Evolutionary conservation across 2,113 vertebrate species (phyloP), one percentile per base, ranked within the genome.

Genomic region (Siphamia tubifer): DNA sequence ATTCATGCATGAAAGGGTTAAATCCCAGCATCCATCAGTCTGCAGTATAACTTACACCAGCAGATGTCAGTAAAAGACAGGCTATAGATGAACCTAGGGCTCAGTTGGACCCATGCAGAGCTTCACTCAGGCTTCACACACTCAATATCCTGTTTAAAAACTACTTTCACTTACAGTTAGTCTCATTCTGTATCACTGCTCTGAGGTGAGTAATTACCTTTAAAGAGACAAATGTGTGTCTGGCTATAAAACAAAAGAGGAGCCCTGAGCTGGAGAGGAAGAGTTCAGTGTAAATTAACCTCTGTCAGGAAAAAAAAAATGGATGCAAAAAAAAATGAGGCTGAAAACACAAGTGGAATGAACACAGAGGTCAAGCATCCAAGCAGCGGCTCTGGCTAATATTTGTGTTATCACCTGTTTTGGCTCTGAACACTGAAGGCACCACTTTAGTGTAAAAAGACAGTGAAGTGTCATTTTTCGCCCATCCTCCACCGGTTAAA

Each of bases 21-120:
- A n/a, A n/a, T n/a, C n/a, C n/a, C n/a, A n/a, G n/a, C n/a, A n/a
- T 6, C 19, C 6, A 2, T 31, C 2, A 10, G 4, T 2, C 10
- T 23, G 27, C 8, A 15, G 8, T 13, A 11, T 4, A 13, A 17
- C 9, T 52, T 35, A 10, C 3, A 34, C 84, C 89, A 89, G 58
- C 40, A 91, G 89, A 81, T 81, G 86, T 36, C 79, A 76, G 56
- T 63, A 68, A 21, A 86, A 71, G 64, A 88, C 71, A 44, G 30
- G 6, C 35, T 1, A 68, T 36, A 4, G 6, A 32, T 11, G n/a
- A n/a, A n/a, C n/a, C n/a, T n/a, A n/a, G n/a, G n/a, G 17, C 10
- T 17, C 23, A 12, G 11, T 6, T 16, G 1, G 3, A 45, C 4
- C 12, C 0, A 2, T 4, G 7, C 31, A 44, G 17, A 10, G 2